Conservation (phyloP, 2,113 vertebrate genomes). For the Mustela nigripes region DNA sequence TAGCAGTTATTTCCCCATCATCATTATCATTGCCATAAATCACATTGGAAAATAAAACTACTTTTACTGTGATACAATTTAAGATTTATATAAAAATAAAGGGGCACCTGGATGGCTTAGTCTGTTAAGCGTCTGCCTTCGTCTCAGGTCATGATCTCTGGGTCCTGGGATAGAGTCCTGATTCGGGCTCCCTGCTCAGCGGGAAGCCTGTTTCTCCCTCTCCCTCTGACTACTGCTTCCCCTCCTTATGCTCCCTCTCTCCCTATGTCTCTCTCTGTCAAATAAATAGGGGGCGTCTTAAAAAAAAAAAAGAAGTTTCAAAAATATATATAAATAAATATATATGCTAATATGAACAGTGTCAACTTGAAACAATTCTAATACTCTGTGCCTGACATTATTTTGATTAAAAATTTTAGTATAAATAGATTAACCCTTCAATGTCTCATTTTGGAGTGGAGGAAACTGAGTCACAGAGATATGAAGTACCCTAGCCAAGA, state of each 20-base stretch:
- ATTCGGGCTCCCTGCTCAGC: too few relatives aligned
- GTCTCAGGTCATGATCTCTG: too few relatives aligned
- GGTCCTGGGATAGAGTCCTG: too few relatives aligned
- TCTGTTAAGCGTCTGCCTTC: too few relatives aligned
- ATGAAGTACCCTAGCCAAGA: not conserved
- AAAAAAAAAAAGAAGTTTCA: too few relatives aligned
- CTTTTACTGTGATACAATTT: not conserved
- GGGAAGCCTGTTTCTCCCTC: too few relatives aligned
- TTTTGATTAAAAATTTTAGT: not conserved
- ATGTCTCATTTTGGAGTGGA: not conserved
- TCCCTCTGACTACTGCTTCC: too few relatives aligned
- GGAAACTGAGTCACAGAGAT: not conserved
- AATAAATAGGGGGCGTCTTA: too few relatives aligned
- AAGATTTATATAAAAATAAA: not conserved
- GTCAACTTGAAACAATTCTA: not conserved
- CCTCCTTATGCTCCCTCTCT: too few relatives aligned
- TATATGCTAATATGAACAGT: not conserved
- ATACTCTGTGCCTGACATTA: not conserved
- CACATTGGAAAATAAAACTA: not conserved
- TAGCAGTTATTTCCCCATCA: not conserved
- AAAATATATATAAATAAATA: too few relatives aligned
- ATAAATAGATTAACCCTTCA: not conserved
- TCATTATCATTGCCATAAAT: not conserved
- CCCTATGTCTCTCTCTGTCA: too few relatives aligned
- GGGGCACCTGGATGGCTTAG: too few relatives aligned